phyloP scores from a whole-genome alignment of 2,797 vertebrate genomes.

The Urophycis tenuis region DNA sequence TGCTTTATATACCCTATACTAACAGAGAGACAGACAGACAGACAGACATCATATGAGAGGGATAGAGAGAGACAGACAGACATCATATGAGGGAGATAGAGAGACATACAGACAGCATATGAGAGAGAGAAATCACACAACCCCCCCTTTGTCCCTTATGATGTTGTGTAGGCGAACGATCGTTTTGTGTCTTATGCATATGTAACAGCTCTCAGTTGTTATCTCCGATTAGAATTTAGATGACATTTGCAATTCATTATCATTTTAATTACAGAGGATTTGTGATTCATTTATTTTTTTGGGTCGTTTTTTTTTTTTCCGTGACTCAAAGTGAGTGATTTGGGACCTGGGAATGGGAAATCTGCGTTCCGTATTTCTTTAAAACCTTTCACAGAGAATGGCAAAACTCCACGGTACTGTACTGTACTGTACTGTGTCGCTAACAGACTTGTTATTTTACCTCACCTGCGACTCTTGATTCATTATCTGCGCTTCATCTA shows the following conservation, averaged over 20 bases:
- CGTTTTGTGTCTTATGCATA: neutral
- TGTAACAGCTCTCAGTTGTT: neutral
- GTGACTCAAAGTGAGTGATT: neutral
- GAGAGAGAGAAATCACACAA: neutral
- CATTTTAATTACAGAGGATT: neutral
- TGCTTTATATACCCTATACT: too few relatives aligned
- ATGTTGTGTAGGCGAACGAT: neutral
- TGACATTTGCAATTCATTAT: neutral
- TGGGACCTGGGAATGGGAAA: neutral
- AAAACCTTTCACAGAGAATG: neutral
- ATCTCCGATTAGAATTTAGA: constrained; percentile 1
- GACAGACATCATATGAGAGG: too few relatives aligned
- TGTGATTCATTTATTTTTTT: neutral
- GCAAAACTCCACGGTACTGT: neutral
- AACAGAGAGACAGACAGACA: too few relatives aligned
- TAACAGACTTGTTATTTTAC: neutral
- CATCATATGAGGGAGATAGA: too few relatives aligned
- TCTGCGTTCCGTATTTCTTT: neutral
- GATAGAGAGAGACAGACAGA: too few relatives aligned
- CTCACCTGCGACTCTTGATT: neutral
- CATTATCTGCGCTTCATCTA: neutral
- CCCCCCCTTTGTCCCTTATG: neutral
- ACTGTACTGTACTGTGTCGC: neutral
- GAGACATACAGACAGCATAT: too few relatives aligned
- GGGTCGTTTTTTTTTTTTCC: neutral